phyloP scores from a whole-genome alignment of 2,113 vertebrate genomes.

The Oryzias javanicus region DNA sequence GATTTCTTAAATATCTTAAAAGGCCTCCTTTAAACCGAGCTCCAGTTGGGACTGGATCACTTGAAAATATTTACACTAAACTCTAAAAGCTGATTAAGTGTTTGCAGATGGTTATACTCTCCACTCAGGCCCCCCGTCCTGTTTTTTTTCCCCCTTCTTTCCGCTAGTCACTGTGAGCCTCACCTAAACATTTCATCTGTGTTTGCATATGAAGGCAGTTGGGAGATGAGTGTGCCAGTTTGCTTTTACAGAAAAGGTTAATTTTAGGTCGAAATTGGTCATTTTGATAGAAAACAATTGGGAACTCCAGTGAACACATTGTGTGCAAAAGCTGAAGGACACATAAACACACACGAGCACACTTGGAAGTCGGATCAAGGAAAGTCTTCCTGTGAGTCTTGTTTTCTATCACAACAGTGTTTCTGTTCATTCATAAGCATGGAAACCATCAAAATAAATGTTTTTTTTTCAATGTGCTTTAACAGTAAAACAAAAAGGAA shows the following conservation, averaged over 20 bases:
- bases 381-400: conserved; percentile 15
- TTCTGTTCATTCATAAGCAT: neutral
- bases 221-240: neutral
- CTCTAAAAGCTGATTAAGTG: neutral
- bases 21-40: neutral
- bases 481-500: neutral
- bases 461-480: neutral
- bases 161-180: neutral
- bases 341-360: too few species aligned
- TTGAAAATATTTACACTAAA: conserved; percentile 2
- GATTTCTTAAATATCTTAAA: neutral
- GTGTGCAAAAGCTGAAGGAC: too few species aligned
- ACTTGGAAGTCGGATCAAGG: too few species aligned
- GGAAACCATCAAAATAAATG: neutral
- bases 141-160: too few species aligned
- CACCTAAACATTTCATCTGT: conserved; percentile 11
- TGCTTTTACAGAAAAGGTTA: neutral
- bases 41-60: neutral
- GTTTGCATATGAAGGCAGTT: conserved; percentile 24
- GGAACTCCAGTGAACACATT: too few species aligned
- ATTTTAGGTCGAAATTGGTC: neutral
- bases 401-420: conserved; percentile 33
- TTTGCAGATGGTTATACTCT: neutral
- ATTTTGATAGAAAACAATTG: too few species aligned
- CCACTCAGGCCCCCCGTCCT: neutral